Base-by-base conservation (phyloP, 1,140 invertebrate species). In the Drosophila aff. region DNA sequence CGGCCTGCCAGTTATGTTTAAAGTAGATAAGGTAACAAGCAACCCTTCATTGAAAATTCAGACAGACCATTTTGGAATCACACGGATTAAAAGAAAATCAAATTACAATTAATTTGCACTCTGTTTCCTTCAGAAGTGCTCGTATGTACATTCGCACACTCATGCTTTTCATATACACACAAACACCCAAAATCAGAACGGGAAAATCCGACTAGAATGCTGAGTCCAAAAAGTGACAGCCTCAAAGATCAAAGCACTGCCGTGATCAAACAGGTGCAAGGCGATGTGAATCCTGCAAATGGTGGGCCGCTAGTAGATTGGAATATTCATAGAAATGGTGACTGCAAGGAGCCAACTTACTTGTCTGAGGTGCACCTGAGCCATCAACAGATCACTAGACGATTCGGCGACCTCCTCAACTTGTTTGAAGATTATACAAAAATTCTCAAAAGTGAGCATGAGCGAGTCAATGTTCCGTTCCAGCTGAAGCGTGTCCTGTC, bases 361-460 rank as follows among this genome's bases (percentile, higher is more conserved):
- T 52, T 85, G 43, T n/a, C 49, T n/a, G 76, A 83, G 11, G 44
- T 81, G 13, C 76, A 89, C 8, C 41, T 81, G 4, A 89, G 66
- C 18, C 81, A 90, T 53, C 73, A 64, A 15, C 75, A 79, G 18
- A 89, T 89, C 16, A 75, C 49, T 7, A 64, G 82, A 36, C 72
- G 82, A 8, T 89, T 89, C 43, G 46, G 46, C 1, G 85, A 89
- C 16, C 75, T 89, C 11, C 63, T 89, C 4, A 71, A 66, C 23
- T 47, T 90, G 7, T 79, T 90, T 9, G 85, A 90, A 33, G 65
- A 63, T 16, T 86, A 90, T 47, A 60, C 71, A 9, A 66, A 62
- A 21, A 58, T 85, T 21, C 43, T 85, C 11, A 49, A 74, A 7
- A 76, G 3, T 28, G 71, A 74, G 18, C 43, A 73, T 33, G 46